A percentile compares a stretch with the other conserved stretches of the same genome.
These are phyloP conservation scores for Galaxea fascicularis DNA, from an alignment of 92 coral and sea anemone species.

Conservation along the genomic window DNA sequence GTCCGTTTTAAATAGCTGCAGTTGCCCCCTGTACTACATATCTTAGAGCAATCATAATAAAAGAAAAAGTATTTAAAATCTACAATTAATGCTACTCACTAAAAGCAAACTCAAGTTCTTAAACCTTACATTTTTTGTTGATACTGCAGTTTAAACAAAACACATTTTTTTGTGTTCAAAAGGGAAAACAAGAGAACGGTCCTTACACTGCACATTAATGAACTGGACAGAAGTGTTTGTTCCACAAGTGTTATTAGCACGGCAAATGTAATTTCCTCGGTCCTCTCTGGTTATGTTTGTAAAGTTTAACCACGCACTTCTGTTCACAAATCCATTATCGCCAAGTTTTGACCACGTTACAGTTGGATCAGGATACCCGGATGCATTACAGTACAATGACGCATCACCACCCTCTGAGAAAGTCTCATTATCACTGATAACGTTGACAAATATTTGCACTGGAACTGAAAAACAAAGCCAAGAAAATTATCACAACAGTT, in stretches of 20 bases:
- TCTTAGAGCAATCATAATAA: too few relatives aligned
- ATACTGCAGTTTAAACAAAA: too few relatives aligned
- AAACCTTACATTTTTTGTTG: neutral
- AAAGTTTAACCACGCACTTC: neutral
- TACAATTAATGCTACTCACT: too few relatives aligned
- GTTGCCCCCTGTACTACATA: too few relatives aligned
- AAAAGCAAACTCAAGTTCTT: too few relatives aligned
- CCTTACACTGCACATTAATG: constrained; percentile 10
- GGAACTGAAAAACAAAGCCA: constrained; percentile 1
- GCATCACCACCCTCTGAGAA: neutral
- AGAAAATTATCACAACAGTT: neutral
- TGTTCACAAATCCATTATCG: neutral
- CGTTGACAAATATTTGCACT: neutral
- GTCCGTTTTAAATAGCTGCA: too few relatives aligned
- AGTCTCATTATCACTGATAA: neutral
- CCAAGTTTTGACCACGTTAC: neutral
- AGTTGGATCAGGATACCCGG: neutral
- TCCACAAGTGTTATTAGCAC: constrained; percentile 8
- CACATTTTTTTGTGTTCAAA: too few relatives aligned
- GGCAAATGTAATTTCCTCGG: neutral
- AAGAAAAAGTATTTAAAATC: too few relatives aligned
- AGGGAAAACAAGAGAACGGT: neutral
- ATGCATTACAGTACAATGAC: neutral
- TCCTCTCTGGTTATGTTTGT: neutral
- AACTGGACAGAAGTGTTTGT: too few relatives aligned